Base-by-base conservation (phyloP, 2,113 vertebrate genomes). In the pig (Sus scrofa) region DNA sequence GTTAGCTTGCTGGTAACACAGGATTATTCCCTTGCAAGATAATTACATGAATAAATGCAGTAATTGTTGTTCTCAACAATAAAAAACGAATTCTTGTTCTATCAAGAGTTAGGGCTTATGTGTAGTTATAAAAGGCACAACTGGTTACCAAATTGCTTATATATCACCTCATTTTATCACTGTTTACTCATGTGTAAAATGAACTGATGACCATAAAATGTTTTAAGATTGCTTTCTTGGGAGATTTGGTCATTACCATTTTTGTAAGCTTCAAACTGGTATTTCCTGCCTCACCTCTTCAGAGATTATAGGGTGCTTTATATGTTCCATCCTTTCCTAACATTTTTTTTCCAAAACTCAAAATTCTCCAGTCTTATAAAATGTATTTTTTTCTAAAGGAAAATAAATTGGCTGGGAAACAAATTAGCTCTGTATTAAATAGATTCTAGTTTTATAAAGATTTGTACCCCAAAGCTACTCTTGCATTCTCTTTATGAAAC, bases 251-350 rank as follows among this genome's bases (percentile, higher is more conserved):
- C 84, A 96, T 96, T 73, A 20, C 20, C 86, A 13, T 62, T 97
- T 98, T 95, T 94, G 20, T 96, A 96, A 97, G 78, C 30, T 97
- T 96, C 91, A 96, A 79, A 34, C n/a, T 73, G 88, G 12, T 89
- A 34, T 96, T 96, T 93, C 86, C 70, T 63, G 82, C 34, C 50
- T 56, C 79, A 83, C 95, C 91, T 97, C 67, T 95, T 44, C 92
- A 44, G 85, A 94, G 75, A 96, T 54, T 89, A 60, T 13, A 78
- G 94, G 74, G 11, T 83, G 30, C 79, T 98, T 96, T 91, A 88
- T 34, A 86, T 96, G 44, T 91, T 96, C 44, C 91, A 94, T 78
- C 58, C 86, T 91, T 83, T 50, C 50, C 39, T 91, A 30, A 74
- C 34, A 22, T 15, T 20, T 20, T 73, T 62, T 92, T 83, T 71